Conservation (phyloP, 2,888 invertebrate species). For the Itoplectis maculator region DNA sequence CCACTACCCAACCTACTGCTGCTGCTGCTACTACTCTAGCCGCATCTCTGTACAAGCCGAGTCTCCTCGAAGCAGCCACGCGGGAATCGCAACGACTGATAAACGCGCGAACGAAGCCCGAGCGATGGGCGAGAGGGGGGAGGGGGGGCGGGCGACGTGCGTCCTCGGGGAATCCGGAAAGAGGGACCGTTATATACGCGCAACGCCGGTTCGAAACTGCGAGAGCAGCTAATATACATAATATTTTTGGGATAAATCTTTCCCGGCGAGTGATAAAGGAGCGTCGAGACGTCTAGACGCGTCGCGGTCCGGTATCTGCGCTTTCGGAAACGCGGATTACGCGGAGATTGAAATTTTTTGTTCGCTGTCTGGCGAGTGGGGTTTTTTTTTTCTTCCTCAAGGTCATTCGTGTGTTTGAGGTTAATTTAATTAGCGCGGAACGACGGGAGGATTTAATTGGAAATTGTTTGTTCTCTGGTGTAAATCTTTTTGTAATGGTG, state of each 20-base stretch:
- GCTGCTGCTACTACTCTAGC: background rate
- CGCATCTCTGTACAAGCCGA: background rate
- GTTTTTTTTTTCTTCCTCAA: background rate
- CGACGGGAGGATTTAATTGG: too few relatives aligned
- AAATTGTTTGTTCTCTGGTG: too few relatives aligned
- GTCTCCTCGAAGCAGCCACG: slow-evolving; percentile 33
- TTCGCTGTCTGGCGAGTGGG: too few relatives aligned
- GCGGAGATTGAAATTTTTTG: background rate
- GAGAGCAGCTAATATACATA: slow-evolving; percentile 18
- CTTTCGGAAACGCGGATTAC: background rate
- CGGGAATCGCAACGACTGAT: slow-evolving; percentile 42
- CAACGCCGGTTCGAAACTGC: background rate
- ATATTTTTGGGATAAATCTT: slow-evolving; percentile 33
- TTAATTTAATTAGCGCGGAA: too few relatives aligned
- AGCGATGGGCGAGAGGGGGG: background rate
- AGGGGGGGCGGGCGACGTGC: background rate
- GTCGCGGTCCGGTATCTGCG: background rate
- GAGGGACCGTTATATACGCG: background rate
- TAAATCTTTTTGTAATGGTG: too few relatives aligned
- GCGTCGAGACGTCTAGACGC: background rate
- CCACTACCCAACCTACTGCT: background rate
- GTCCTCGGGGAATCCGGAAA: slow-evolving; percentile 35
- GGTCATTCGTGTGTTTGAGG: background rate
- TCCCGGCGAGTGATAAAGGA: slow-evolving; percentile 4
- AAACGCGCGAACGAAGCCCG: slow-evolving; percentile 35